Conservation (phyloP, 2,888 invertebrate genomes). For the Villa cingulata region DNA sequence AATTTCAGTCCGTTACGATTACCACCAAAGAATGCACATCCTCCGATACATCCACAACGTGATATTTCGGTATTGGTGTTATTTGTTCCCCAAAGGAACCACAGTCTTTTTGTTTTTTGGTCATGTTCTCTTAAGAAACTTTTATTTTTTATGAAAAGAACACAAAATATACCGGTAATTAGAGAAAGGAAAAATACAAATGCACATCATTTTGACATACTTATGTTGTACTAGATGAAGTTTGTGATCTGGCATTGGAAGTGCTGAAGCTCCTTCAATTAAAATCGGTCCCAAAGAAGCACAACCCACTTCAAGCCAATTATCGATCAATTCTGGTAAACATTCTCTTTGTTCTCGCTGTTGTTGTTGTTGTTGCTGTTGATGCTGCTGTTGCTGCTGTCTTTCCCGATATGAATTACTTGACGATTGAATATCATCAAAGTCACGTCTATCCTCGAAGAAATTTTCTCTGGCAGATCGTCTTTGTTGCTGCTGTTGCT, state of each 20-base stretch:
- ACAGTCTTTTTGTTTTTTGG: constrained; percentile 68
- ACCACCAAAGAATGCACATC: constrained; percentile 86
- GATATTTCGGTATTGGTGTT: constrained; percentile 43
- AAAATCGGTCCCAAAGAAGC: constrained; percentile 80
- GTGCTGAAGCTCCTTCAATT: constrained; percentile 75
- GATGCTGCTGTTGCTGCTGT: not conserved
- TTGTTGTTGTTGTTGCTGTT: not conserved
- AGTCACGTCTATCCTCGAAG: constrained; percentile 25
- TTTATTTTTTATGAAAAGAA: constrained; percentile 4
- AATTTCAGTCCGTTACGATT: constrained; percentile 81
- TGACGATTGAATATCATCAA: constrained; percentile 17
- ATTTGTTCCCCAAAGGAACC: constrained; percentile 77
- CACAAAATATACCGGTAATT: not conserved
- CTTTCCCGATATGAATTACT: constrained; percentile 3
- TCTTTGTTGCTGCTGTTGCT: constrained; percentile 6
- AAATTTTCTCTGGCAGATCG: constrained; percentile 29
- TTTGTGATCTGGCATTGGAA: constrained; percentile 63
- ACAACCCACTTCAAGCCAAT: constrained; percentile 88
- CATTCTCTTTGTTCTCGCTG: constrained; percentile 3
- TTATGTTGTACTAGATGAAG: constrained; percentile 68
- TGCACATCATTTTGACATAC: constrained; percentile 25
- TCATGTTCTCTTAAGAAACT: constrained; percentile 69
- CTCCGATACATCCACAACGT: constrained; percentile 91
- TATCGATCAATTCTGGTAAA: constrained; percentile 39
- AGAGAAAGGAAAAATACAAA: not conserved